Conservation (phyloP, 2,888 invertebrate species). For the Lochmaea capreae region DNA sequence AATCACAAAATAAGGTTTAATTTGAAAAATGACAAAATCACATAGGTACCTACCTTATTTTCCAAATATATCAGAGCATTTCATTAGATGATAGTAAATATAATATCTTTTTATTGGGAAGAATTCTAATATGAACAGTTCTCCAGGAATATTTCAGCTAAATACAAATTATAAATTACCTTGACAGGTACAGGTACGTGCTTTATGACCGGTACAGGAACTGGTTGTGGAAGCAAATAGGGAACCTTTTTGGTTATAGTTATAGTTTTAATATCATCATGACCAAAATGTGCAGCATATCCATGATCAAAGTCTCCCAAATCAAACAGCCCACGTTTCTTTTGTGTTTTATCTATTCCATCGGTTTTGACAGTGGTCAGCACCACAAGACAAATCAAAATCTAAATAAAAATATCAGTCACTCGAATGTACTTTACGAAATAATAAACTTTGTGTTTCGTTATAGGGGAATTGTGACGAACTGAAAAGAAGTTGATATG, state of each 20-base stretch:
- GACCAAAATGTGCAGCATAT: conserved; percentile 45
- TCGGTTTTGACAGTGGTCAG: conserved; percentile 38
- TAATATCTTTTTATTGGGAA: too few relatives aligned
- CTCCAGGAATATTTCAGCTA: background rate
- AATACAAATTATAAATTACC: conserved; percentile 56
- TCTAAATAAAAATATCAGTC: conserved; percentile 24
- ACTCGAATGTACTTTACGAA: too few relatives aligned
- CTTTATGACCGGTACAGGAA: conserved; percentile 66
- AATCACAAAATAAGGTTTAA: too few relatives aligned
- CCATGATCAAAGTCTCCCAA: conserved; percentile 45
- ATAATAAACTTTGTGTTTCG: too few relatives aligned
- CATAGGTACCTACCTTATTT: too few relatives aligned
- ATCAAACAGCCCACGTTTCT: conserved; percentile 49
- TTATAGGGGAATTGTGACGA: too few relatives aligned
- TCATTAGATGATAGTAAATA: too few relatives aligned
- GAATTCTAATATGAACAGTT: too few relatives aligned
- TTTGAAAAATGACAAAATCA: background rate
- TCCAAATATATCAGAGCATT: background rate
- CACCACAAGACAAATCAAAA: conserved; percentile 26
- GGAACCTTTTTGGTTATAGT: conserved; percentile 59
- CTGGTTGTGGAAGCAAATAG: conserved; percentile 55
- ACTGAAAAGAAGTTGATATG: too few relatives aligned
- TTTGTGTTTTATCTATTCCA: conserved; percentile 44
- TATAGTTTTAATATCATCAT: conserved; percentile 53
- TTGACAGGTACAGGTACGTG: conserved; percentile 71